phyloP scores from a whole-genome alignment of 2,113 vertebrate species.

The Damaliscus lunatus region DNA sequence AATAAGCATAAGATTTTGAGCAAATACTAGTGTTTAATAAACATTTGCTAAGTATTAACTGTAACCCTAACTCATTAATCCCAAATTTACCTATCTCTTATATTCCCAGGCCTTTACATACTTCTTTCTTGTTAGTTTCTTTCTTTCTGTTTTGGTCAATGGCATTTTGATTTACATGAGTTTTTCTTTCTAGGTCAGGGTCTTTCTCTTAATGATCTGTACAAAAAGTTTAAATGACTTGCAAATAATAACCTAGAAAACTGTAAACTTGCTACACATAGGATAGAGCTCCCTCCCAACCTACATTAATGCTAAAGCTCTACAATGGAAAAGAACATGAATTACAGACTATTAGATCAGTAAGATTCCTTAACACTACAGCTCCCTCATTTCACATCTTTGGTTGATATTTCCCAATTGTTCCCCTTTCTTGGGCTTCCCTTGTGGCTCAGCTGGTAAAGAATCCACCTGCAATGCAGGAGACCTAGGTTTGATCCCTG shows the following conservation, averaged over 20 bases:
- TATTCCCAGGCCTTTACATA: background rate
- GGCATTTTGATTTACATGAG: background rate
- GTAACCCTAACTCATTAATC: background rate
- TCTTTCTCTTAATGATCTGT: background rate
- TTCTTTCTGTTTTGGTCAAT: background rate
- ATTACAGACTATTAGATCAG: background rate
- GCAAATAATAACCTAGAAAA: background rate
- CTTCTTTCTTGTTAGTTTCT: no score
- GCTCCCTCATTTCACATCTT: background rate
- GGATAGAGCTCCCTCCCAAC: background rate
- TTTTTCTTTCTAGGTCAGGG: background rate
- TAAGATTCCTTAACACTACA: background rate
- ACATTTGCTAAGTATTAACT: background rate
- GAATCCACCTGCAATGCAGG: background rate
- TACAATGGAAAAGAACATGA: background rate
- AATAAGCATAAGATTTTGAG: background rate
- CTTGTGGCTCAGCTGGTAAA: background rate
- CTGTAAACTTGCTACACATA: background rate
- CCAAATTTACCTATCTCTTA: background rate
- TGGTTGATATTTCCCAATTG: background rate
- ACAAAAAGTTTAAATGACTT: background rate
- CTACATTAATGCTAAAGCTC: background rate
- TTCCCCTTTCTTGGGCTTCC: background rate
- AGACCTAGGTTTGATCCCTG: background rate
- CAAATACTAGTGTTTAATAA: background rate